These are phyloP conservation scores for Todiramphus saurophagus DNA, from an alignment of 2,113 vertebrate species.

Conservation along the genomic window DNA sequence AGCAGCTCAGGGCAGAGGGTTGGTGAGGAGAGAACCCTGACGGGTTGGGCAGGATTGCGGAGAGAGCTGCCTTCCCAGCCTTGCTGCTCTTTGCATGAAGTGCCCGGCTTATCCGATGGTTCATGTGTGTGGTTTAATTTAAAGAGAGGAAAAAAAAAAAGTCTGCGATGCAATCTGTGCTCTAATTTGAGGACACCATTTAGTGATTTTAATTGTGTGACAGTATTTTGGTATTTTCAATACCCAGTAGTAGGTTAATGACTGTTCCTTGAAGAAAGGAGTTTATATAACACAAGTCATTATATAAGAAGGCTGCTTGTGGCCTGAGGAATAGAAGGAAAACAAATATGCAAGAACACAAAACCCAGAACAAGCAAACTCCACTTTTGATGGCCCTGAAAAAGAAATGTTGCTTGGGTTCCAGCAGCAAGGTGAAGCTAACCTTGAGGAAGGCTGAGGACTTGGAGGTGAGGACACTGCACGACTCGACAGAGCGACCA, in stretches of 20 bases:
- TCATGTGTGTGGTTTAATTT: neutral
- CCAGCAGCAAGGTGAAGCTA: neutral
- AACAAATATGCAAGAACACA: neutral
- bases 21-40: neutral
- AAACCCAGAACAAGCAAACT: neutral
- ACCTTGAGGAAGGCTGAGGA: neutral
- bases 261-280: constrained; percentile 65
- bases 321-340: constrained; percentile 39
- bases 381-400: neutral
- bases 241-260: constrained; percentile 68
- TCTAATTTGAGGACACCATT: constrained; percentile 66
- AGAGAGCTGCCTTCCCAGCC: neutral
- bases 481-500: accelerated
- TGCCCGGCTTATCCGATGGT: neutral
- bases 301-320: constrained; percentile 55
- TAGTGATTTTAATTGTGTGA: constrained; percentile 66
- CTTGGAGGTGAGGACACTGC: neutral
- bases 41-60: neutral
- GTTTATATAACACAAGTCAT: constrained; percentile 62
- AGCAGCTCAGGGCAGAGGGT: neutral
- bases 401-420: accelerated
- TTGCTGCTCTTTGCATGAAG: neutral
- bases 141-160: neutral
- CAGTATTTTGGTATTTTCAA: constrained; percentile 67
- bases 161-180: constrained; percentile 34